Evolutionary conservation across 2,797 vertebrate genomes (phyloP).

Genomic region (Molossus alvarezi): DNA sequence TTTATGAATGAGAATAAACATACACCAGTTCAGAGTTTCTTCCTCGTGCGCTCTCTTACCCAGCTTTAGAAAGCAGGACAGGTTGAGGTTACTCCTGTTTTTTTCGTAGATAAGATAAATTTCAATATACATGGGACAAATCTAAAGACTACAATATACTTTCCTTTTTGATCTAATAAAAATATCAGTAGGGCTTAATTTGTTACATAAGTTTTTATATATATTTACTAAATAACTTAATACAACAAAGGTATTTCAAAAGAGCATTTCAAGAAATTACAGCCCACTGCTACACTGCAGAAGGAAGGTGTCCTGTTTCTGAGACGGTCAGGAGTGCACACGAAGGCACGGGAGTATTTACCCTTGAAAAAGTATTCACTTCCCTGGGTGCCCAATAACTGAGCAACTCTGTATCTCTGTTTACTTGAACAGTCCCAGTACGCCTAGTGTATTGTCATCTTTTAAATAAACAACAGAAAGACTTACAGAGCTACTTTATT

Average conservation of each 20-base stretch:
- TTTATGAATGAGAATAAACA: slow-evolving; percentile 31
- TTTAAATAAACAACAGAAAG: neutral
- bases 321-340: neutral
- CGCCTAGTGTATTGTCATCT: neutral
- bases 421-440: neutral
- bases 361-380: slow-evolving; percentile 5
- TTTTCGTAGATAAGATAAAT: slow-evolving; percentile 3
- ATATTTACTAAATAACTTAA: slow-evolving; percentile 2
- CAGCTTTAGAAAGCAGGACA: neutral
- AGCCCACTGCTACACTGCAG: neutral
- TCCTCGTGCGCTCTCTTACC: neutral
- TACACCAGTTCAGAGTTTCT: neutral
- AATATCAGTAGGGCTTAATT: slow-evolving; percentile 15
- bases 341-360: neutral
- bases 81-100: neutral
- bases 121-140: neutral
- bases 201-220: neutral
- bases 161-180: neutral
- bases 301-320: neutral
- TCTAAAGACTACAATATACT: neutral
- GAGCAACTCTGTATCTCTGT: neutral
- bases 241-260: neutral
- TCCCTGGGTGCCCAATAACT: neutral
- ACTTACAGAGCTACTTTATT: neutral
- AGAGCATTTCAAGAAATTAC: slow-evolving; percentile 12